Conservation (phyloP, 2,797 vertebrate species). For the Tokudaia tokunoshimensis region DNA sequence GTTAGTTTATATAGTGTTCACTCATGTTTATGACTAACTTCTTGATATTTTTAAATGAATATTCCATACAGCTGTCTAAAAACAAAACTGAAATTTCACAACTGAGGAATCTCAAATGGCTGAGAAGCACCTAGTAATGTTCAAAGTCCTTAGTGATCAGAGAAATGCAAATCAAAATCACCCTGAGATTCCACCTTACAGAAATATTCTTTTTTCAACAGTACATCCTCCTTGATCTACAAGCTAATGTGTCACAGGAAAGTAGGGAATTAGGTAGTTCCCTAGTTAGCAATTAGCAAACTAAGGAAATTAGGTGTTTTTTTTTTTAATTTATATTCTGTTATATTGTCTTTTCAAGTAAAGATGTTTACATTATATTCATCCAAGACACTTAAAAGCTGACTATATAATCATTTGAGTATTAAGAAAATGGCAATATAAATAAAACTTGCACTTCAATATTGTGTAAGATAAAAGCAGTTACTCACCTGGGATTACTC, state of each 20-base stretch:
- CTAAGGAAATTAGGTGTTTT: not conserved
- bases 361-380: not conserved
- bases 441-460: not conserved
- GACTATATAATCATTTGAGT: not conserved
- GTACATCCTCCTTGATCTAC: not conserved
- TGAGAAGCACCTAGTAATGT: no score
- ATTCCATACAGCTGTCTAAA: not conserved
- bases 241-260: not conserved
- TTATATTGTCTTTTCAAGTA: not conserved
- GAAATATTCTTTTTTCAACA: not conserved
- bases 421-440: not conserved
- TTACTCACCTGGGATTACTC: no score
- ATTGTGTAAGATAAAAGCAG: not conserved
- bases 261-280: no score
- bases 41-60: not conserved
- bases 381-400: not conserved
- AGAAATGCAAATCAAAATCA: no score
- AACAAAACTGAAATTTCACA: not conserved
- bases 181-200: not conserved
- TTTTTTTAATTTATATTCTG: not conserved
- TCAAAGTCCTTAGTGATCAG: no score
- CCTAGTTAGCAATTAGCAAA: no score
- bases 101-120: no score
- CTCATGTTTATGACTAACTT: not conserved
- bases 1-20: not conserved